Evolutionary conservation across 2,797 vertebrate species (phyloP).

Genomic region (Rhinichthys osculus): DNA sequence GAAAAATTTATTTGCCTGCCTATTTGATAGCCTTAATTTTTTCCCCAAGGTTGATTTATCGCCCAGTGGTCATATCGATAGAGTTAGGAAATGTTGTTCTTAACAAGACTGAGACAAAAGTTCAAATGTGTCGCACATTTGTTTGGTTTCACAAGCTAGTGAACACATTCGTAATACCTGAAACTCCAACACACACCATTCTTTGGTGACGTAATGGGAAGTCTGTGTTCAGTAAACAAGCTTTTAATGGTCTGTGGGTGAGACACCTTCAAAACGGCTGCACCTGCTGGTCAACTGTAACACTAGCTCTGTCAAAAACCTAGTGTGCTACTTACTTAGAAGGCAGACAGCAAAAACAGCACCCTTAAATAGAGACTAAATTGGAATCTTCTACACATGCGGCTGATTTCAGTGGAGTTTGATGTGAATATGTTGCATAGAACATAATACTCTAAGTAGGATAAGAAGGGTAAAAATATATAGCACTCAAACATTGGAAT

Average conservation of each 20-base stretch:
- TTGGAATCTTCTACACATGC: background rate
- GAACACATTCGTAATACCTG: background rate
- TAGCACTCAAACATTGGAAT: background rate
- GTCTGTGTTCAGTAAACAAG: conserved; percentile 32
- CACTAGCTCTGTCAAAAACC: background rate
- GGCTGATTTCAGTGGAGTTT: background rate
- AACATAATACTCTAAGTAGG: background rate
- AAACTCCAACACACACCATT: background rate
- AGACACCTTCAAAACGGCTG: conserved; percentile 35
- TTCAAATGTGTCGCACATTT: background rate
- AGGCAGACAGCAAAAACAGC: background rate
- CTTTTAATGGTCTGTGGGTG: conserved; percentile 25
- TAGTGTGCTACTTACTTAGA: background rate
- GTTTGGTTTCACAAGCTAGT: conserved; percentile 1
- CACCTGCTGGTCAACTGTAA: conserved; percentile 14
- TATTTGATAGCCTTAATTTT: conserved; percentile 22
- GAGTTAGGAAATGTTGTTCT: background rate
- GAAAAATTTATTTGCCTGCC: conserved; percentile 5
- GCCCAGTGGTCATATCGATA: background rate
- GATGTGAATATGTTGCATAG: background rate
- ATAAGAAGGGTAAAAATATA: background rate
- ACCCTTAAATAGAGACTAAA: background rate
- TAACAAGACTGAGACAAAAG: background rate
- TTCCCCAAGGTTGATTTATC: background rate
- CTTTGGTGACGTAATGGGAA: background rate